Evolutionary conservation across 2,888 invertebrate species (phyloP), one percentile per base, ranked within the genome.

Genomic region (Acrobasis repandana): DNA sequence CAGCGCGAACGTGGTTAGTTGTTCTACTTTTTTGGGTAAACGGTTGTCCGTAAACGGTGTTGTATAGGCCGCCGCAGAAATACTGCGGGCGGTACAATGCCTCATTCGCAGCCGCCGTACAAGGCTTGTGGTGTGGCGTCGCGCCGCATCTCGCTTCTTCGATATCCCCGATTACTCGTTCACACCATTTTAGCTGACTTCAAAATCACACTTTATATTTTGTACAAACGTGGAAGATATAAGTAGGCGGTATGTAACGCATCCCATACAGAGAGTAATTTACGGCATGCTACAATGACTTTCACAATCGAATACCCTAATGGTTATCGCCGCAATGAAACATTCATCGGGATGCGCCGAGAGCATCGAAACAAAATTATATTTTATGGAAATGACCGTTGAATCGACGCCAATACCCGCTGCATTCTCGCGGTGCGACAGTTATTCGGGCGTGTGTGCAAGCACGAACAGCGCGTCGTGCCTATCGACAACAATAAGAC

Each of bases 11-110:
- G 81, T 79, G 84, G 86, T 84, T 86, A 82, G 88, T 83, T 85
- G 90, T 87, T 88, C 87, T 88, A 90, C 92, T 91, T 91, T 91
- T 92, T 92, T 91, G 90, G 91, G 82, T 88, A 86, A 90, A 86
- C 83, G 83, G 80, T 83, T 76, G 74, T 75, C 90, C 92, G 76
- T 90, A 91, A 85, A 88, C 82, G 90, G 91, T 65, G 70, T 67
- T 76, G 82, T 79, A 90, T 83, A 90, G 88, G 86, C 76, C 72
- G 85, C 88, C 89, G 89, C 88, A 79, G 80, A 85, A 85, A 87
- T 89, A 83, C 88, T 83, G 73, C 81, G 71, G 77, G 75, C 80
- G 74, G 80, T 80, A 90, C 88, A 90, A 90, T 89, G 84, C 82
- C 81, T 84, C 86, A 85, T 82, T 84, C 77, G 70, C 72, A 72